Evolutionary conservation across 1,140 invertebrate species (phyloP).

Genomic region (Papilio polyxenes): DNA sequence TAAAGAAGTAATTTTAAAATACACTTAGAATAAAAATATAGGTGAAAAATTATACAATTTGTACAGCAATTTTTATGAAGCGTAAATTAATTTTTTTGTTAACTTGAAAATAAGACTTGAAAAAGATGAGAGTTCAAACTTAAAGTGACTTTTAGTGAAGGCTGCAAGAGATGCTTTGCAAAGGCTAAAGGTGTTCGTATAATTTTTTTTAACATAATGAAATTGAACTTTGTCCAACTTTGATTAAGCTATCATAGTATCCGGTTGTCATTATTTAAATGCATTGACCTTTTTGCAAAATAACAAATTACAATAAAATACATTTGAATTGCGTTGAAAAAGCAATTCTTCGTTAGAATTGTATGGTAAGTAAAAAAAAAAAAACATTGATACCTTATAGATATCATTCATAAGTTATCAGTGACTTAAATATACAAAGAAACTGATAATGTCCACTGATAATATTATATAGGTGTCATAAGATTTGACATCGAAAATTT

Average conservation of each 20-base stretch:
- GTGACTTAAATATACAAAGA: conserved; percentile 5
- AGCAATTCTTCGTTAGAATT: background rate
- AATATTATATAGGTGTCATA: conserved; percentile 14
- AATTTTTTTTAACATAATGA: background rate
- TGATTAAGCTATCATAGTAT: background rate
- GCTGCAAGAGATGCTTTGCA: no score
- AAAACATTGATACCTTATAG: background rate
- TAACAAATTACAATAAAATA: background rate
- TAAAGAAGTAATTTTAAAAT: no score
- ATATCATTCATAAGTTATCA: background rate
- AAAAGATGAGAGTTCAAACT: no score
- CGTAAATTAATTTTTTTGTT: no score
- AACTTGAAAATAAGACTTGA: no score
- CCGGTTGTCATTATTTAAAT: background rate
- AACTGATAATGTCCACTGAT: background rate
- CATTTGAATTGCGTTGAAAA: background rate
- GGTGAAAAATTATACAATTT: no score
- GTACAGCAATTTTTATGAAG: no score
- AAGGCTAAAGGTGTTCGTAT: no score
- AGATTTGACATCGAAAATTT: background rate
- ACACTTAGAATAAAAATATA: no score
- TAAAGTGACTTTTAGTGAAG: no score
- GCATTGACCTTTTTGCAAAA: background rate
- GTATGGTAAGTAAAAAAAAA: background rate
- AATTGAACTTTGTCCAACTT: background rate